Evolutionary conservation across 2,888 invertebrate genomes (phyloP), one percentile per base, ranked within the genome.

Genomic region (Catocala sponsa): DNA sequence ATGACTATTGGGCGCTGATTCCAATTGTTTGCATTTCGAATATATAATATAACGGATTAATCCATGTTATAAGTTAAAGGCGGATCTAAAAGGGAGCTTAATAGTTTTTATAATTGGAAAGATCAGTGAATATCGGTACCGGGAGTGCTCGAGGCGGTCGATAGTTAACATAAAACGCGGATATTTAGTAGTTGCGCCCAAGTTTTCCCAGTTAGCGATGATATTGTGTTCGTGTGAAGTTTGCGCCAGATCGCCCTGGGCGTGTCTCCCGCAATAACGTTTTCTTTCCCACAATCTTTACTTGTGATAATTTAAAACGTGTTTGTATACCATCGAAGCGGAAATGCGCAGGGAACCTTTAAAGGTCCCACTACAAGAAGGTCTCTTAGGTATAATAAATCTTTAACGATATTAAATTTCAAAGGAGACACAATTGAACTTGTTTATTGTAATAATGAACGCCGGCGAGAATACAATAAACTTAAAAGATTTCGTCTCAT

Each of bases 261-360:
- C 79, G 70, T 70, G 72, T 81, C 77, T 74, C 70, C 69, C 77
- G 74, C 82, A 82, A 83, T 85, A 84, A 82, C 81, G 79, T 83
- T 85, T 86, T 84, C 83, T 85, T 85, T 81, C 77, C 72, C 79
- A 80, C 82, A 85, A 87, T 89, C 81, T 87, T 84, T 79, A 79
- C 81, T 76, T 71, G 82, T 82, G 81, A 86, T 87, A 84, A 86
- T 89, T 88, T 88, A 63, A 84, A 88, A 87, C 76, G 82, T 87
- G 88, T 87, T 86, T 85, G 84, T 80, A 76, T 80, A 80, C 78
- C 79, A 76, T 67, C 51, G 53, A 59, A 59, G 51, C 60, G 83
- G 82, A 81, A 81, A 73, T 70, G 76, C 74, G n/a, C 25, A 51
- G 57, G 60, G 70, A 55, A 59, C 65, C 73, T 62, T 72, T 67